Percentiles rank a stretch among this genome's conserved stretches.
phyloP scores from a whole-genome alignment of 2,888 invertebrate species.

The Volucella zonaria region DNA sequence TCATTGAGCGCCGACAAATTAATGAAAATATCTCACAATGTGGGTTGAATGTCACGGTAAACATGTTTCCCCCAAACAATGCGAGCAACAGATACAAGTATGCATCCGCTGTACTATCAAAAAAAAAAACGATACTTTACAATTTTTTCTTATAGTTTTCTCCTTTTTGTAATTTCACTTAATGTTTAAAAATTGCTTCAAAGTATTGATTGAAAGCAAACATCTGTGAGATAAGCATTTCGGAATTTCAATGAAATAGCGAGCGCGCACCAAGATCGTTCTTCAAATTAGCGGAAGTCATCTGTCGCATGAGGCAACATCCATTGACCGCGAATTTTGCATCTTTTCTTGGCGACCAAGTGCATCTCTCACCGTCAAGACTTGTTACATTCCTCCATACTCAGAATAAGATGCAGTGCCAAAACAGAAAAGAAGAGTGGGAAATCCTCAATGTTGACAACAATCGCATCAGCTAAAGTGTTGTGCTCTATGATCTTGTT shows the following conservation, averaged over 20 bases:
- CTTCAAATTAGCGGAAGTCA: conserved; percentile 65
- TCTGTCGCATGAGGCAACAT: conserved; percentile 69
- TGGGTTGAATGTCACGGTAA: conserved; percentile 71
- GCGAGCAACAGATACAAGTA: not conserved
- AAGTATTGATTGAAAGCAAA: conserved; percentile 49
- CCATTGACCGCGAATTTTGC: conserved; percentile 68
- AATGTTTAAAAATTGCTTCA: conserved; percentile 15
- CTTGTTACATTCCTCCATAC: conserved; percentile 42
- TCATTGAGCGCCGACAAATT: conserved; percentile 59
- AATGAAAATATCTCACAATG: conserved; percentile 62
- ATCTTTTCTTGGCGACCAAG: conserved; percentile 44
- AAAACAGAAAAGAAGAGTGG: not conserved
- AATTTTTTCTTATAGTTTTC: too few relatives aligned
- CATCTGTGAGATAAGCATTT: conserved; percentile 12
- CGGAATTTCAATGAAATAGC: conserved; percentile 44
- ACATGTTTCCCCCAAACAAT: conserved; percentile 38
- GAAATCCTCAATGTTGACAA: conserved; percentile 48
- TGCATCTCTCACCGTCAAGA: conserved; percentile 47
- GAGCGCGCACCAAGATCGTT: conserved; percentile 51
- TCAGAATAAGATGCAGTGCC: conserved; percentile 7
- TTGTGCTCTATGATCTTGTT: too few relatives aligned
- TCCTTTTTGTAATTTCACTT: too few relatives aligned
- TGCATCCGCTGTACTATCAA: not conserved
- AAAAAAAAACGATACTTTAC: too few relatives aligned
- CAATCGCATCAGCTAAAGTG: conserved; percentile 26